These are phyloP conservation scores for Remorina albescens DNA, from an alignment of 2,797 vertebrate genomes.

Conservation along the genomic window DNA sequence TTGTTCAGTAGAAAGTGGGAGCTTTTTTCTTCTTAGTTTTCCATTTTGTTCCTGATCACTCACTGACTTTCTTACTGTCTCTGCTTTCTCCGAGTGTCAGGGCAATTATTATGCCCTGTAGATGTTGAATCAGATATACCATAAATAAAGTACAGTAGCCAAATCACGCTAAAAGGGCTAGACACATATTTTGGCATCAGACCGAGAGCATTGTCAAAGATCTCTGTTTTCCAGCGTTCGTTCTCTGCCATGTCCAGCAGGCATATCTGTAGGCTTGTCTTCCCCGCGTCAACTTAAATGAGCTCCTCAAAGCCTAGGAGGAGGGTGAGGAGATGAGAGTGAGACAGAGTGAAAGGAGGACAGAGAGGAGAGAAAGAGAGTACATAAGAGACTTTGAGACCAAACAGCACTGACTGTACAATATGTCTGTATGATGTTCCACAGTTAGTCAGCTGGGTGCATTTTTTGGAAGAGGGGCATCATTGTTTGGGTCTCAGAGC, in stretches of 20 bases:
- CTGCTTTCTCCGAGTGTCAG: neutral
- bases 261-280: constrained; percentile 68
- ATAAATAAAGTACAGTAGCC: constrained; percentile 50
- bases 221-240: constrained; percentile 46
- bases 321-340: constrained; percentile 9
- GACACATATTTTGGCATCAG: constrained; percentile 61
- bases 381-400: constrained; percentile 42
- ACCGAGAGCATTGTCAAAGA: constrained; percentile 65
- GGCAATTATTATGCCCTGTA: constrained; percentile 18
- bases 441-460: constrained; percentile 65
- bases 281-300: constrained; percentile 68
- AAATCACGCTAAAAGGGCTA: constrained; percentile 59
- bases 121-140: constrained; percentile 46
- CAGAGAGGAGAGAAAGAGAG: constrained; percentile 30
- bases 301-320: constrained; percentile 64
- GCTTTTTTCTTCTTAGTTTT: neutral
- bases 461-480: constrained; percentile 38
- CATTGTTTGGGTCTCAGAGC: constrained; percentile 69
- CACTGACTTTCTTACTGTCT: constrained; percentile 12
- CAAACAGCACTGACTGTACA: constrained; percentile 55
- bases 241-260: constrained; percentile 60
- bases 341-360: constrained; percentile 41
- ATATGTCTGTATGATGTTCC: constrained; percentile 66
- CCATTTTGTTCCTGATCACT: neutral
- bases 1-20: constrained; percentile 22